Base-by-base conservation (phyloP, 2,888 invertebrate genomes). In the Thymelicus sylvestris region DNA sequence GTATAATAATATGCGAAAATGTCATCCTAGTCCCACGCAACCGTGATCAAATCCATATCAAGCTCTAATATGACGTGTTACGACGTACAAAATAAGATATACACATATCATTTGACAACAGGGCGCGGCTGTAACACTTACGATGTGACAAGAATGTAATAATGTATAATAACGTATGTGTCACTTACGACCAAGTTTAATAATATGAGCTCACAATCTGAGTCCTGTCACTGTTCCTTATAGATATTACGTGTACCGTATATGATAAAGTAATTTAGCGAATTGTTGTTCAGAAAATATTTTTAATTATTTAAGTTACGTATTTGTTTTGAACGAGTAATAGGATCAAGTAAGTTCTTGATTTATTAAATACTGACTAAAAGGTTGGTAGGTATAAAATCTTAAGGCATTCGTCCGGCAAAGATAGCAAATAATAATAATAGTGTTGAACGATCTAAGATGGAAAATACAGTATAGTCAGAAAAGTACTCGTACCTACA, bases 111-210 rank as follows among this genome's bases (percentile, higher is more conserved):
- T 70, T 70, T 70, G 70, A 70, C 70, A 65, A 70, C 64, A 65
- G 65, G 55, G 70, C 70, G 59, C 63, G 64, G 64, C 57, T 57
- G 12, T 31, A 57, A 72, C 81, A 81, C 82, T 80, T 77, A 76
- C 81, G 83, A 89, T 88, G 89, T 88, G 90, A 89, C 86, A 81
- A 83, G 90, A 91, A 90, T 91, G 88, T 91, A 88, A 92, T 91
- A 91, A 88, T 87, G 84, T 82, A 75, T 80, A 79, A 80, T 74
- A 70, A 63, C 72, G 73, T 72, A 67, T 73, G 74, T 85, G 88
- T 87, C 90, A 91, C 89, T 88, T 87, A 89, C 78, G 79, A 81
- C 78, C 82, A 80, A 79, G 80, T 87, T 88, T 88, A 85, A 80
- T 78, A 71, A 89, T 86, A 87, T 84, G 82, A 81, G 80, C 81